Base-by-base conservation (phyloP, 1,140 invertebrate species). In the Drosophila repleta region DNA sequence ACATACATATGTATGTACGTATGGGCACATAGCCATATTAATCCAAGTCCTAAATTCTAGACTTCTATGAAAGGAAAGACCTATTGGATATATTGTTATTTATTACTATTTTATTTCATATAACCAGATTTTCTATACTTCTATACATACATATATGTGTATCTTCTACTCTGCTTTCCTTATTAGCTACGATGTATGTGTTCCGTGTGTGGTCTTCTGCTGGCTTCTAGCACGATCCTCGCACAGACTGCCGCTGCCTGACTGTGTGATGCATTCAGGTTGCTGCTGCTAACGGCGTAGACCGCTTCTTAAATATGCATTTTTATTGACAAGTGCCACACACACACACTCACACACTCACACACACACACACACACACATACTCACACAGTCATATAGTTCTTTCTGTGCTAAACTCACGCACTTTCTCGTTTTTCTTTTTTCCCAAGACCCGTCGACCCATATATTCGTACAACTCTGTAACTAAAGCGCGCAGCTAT, bases 381-480 rank as follows among this genome's bases (percentile, higher is more conserved):
- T 4, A 24, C 21, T 3, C 21, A 24, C 21, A 24, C 21, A 24
- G 2, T 11, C 3, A 6, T 13, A 11, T 17, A 18, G 20, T 11
- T 62, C 21, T 4, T n/a, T 13, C 35, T 35, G 32, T 35, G 32
- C 32, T 35, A 8, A 18, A 43, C 60, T 26, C 39, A 64, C 64
- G 68, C 77, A 84, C 81, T 84, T 87, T 84, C 81, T 84, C 77
- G 79, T 68, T 83, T 79, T 29, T 29, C 4, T 29, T 29, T 10
- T 0, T 35, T 35, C 32, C 11, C 72, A 21, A 56, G 67, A 70
- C 61, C 56, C 24, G 69, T 66, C 82, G 81, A 84, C 81, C 81
- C 32, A 35, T 69, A 84, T 84, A 84, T 84, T 84, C 84, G 41
- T 74, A 41, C 74, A 61, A 72, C 74, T 66, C 73, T 13, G 32